Conservation (phyloP, 2,797 vertebrate species). For the Eospalax fontanierii region DNA sequence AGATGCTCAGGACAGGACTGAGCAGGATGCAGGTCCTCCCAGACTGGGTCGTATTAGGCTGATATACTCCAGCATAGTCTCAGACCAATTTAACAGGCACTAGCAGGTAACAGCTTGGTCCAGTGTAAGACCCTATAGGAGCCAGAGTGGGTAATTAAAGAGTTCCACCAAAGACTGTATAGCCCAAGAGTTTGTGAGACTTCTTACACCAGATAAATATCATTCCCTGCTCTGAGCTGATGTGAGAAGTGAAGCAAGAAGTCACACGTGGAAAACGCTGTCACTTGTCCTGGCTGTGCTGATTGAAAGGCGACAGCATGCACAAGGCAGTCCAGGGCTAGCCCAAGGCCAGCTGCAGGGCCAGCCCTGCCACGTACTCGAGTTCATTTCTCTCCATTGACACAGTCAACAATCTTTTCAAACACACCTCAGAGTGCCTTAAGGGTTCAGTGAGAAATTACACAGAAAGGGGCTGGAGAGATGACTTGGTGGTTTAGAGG, state of each 20-base stretch:
- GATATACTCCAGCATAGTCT: neutral
- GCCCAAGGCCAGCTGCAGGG: no score
- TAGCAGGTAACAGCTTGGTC: neutral
- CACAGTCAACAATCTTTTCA: neutral
- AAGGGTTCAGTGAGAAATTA: neutral
- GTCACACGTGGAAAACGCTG: neutral
- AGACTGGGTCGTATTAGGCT: neutral
- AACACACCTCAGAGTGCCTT: neutral
- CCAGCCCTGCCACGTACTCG: neutral
- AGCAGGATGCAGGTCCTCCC: neutral
- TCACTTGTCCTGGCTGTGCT: neutral
- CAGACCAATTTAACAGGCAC: neutral
- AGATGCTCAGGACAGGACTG: no score
- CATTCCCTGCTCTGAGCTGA: rapidly evolving
- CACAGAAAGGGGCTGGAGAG: no score
- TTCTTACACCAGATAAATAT: neutral
- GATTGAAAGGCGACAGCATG: neutral
- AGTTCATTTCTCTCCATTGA: neutral
- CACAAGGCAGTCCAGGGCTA: neutral
- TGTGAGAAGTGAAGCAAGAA: neutral
- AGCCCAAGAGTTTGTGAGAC: neutral
- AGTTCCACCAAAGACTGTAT: neutral
- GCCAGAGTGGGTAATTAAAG: neutral
- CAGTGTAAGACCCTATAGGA: neutral
- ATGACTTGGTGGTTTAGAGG: no score